phyloP scores from a whole-genome alignment of 2,888 invertebrate genomes.

The Stenchaetothrips biformis region DNA sequence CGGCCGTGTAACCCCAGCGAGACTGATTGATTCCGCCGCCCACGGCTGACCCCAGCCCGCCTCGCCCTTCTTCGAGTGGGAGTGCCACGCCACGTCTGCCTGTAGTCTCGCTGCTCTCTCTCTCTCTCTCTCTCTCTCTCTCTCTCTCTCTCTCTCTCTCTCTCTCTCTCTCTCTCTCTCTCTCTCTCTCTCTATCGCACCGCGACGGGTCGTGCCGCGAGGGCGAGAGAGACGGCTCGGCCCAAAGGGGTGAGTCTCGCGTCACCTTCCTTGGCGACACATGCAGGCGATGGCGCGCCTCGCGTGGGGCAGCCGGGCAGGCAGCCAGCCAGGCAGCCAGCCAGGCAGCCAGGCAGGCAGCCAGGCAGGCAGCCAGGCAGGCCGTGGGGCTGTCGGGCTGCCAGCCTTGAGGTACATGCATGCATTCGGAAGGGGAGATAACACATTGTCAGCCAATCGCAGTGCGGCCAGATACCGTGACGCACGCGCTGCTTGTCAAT shows the following conservation, averaged over 20 bases:
- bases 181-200: neutral
- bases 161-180: slow-evolving; percentile 3
- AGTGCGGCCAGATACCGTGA: neutral
- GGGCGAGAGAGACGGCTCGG: neutral
- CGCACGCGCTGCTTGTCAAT: slow-evolving; percentile 10
- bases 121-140: slow-evolving; percentile 33
- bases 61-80: slow-evolving; percentile 27
- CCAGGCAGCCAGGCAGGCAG: neutral
- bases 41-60: slow-evolving; percentile 32
- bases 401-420: neutral
- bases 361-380: neutral
- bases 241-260: neutral
- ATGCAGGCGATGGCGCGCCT: neutral
- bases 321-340: neutral
- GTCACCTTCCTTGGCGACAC: neutral
- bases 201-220: too few relatives aligned
- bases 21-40: slow-evolving; percentile 16
- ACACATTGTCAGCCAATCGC: slow-evolving; percentile 18
- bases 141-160: slow-evolving; percentile 28
- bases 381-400: neutral
- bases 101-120: too few relatives aligned
- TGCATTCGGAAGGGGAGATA: neutral
- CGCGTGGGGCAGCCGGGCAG: neutral
- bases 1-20: neutral
- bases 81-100: slow-evolving; percentile 30